phyloP scores from a whole-genome alignment of 2,797 vertebrate species.

The Xenops minutus region DNA sequence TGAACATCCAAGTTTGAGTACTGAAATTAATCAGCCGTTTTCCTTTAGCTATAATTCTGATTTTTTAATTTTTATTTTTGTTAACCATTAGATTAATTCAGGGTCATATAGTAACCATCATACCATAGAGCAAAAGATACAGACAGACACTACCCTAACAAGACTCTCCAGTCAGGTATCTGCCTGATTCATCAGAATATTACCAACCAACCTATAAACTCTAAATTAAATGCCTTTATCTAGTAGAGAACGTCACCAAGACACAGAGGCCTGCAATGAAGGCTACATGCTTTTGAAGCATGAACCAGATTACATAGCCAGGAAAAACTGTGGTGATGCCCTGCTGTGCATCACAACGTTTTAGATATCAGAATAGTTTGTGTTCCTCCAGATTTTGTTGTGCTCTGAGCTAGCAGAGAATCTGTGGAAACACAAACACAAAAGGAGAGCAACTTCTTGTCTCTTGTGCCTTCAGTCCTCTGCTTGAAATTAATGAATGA shows the following conservation, averaged over 20 bases:
- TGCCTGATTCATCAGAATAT: neutral
- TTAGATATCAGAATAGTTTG: neutral
- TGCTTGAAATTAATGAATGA: neutral
- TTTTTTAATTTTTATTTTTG: neutral
- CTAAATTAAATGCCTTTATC: neutral
- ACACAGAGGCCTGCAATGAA: neutral
- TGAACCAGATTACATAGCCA: neutral
- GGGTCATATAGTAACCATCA: neutral
- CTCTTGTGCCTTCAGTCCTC: neutral
- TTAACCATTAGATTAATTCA: neutral
- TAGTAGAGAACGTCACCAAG: neutral
- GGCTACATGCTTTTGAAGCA: neutral
- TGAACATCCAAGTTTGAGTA: neutral
- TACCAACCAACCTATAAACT: neutral
- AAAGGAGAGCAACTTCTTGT: neutral
- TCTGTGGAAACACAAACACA: neutral
- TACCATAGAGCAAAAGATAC: neutral
- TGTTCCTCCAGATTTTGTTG: neutral
- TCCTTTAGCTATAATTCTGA: neutral
- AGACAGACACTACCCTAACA: neutral
- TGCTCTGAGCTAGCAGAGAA: neutral
- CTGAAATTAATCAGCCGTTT: neutral
- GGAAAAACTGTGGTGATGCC: neutral
- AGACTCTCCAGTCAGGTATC: neutral
- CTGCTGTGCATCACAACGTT: neutral